These are phyloP conservation scores for Carlito syrichta DNA, from an alignment of 2,113 vertebrate species.

Conservation along the genomic window DNA sequence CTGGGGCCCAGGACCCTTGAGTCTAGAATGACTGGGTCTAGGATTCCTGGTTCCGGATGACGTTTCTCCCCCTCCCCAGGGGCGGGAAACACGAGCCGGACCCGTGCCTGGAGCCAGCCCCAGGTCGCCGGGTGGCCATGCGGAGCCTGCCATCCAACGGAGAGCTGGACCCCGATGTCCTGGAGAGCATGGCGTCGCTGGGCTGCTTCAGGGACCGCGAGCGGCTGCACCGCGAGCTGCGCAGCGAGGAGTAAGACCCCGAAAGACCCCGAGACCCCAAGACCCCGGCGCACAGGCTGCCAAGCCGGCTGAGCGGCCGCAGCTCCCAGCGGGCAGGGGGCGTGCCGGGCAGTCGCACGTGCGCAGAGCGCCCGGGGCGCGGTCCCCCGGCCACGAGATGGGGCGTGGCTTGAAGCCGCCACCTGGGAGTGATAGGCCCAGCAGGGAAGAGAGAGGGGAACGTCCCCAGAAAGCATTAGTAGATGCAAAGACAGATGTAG, in stretches of 20 bases:
- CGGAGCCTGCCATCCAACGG: conserved; percentile 87
- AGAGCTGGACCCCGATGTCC: conserved; percentile 92
- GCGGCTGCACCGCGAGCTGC: conserved; percentile 90
- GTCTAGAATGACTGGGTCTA: not conserved
- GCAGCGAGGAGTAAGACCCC: conserved; percentile 89
- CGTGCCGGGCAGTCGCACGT: accelerated
- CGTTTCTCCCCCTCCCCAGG: conserved; percentile 62
- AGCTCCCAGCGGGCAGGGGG: not conserved
- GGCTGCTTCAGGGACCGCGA: conserved; percentile 93
- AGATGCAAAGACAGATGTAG: not conserved
- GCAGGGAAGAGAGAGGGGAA: not conserved
- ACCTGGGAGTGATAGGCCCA: not conserved
- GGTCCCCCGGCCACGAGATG: not conserved
- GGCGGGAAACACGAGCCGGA: conserved; percentile 91
- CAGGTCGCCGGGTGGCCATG: conserved; percentile 88
- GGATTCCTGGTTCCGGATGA: not conserved
- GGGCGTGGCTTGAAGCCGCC: not conserved
- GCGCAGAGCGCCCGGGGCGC: not conserved
- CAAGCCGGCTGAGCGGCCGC: accelerated
- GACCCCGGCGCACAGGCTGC: accelerated
- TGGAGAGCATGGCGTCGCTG: conserved; percentile 94
- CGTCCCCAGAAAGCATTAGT: not conserved
- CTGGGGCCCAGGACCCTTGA: too few relatives aligned
- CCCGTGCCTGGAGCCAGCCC: conserved; percentile 87
- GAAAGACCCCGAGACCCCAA: conserved; percentile 42